Percentiles rank a stretch among this genome's conserved stretches.
phyloP scores from a whole-genome alignment of 2,113 vertebrate genomes.

The Peromyscus leucopus region DNA sequence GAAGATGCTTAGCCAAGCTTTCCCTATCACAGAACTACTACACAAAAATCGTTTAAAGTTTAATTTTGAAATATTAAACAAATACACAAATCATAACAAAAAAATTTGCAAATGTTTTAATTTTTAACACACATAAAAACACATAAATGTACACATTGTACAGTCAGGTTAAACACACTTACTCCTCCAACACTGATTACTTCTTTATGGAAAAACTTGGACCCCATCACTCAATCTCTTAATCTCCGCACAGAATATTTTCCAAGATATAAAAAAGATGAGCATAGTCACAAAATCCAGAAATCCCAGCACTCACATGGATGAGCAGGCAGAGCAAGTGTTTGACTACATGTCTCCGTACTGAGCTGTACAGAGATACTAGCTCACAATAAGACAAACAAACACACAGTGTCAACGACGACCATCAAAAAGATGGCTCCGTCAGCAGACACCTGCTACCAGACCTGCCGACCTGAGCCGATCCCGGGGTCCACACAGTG shows the following conservation, averaged over 20 bases:
- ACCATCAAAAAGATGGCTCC: neutral
- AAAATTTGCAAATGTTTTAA: conserved; percentile 4
- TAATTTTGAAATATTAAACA: conserved; percentile 44
- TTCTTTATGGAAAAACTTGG: neutral
- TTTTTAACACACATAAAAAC: neutral
- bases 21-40: neutral
- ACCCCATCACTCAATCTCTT: neutral
- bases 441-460: neutral
- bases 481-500: neutral
- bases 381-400: neutral
- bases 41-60: neutral
- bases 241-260: neutral
- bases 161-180: neutral
- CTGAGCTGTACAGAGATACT: too few relatives aligned
- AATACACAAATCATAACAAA: conserved; percentile 19
- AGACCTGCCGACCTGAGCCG: neutral
- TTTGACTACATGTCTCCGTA: neutral
- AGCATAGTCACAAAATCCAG: neutral
- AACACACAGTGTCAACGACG: neutral
- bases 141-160: neutral
- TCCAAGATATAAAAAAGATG: neutral
- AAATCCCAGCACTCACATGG: neutral
- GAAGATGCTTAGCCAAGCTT: conserved; percentile 7
- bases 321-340: neutral
- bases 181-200: neutral